Evolutionary conservation across 2,888 invertebrate genomes (phyloP), one percentile per base, ranked within the genome.

Genomic region (Patella depressa): DNA sequence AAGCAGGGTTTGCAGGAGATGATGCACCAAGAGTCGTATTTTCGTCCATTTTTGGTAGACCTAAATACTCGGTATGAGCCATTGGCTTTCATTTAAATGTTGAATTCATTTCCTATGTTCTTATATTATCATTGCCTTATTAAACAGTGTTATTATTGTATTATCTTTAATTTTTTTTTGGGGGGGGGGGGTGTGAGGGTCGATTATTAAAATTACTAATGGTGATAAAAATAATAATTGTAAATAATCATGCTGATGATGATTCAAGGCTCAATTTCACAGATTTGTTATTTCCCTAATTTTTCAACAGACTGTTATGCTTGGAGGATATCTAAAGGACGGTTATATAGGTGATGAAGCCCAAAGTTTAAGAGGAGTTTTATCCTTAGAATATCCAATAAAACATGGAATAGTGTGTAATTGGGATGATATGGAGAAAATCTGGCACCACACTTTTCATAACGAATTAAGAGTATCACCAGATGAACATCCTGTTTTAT

Each of bases 281-380:
- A 9, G 1, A 9, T 45, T 9, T 45, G 45, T 24, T 75, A 24
- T 71, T 19, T 45, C 45, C 7, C 45, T 74, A 54, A 72, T 80
- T 45, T 45, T 7, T 45, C 73, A 65, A 71, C 81, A 87, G 82
- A 92, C 92, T 86, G 92, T 93, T 78, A 98, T 97, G 97, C 97
- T 97, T 90, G 97, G 97, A 91, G 97, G 97, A 97, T 97, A 97
- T 88, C 97, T 97, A 93, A 87, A 87, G 57, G 87, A 85, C 76
- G 59, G 79, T 19, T 88, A 88, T 73, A 84, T 88, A 17, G 88
- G 88, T 17, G 85, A 86, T 55, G 86, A 85, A 71, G 88, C 88
- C 2, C 87, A 88, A 71, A 79, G 78, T 7, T 86, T 85, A 54
- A 84, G 92, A 83, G 93, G 92, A 86, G 83, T 88, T 34, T 80